Base-by-base conservation (phyloP, 2,888 invertebrate genomes). In the Steinernema carpocapsae region DNA sequence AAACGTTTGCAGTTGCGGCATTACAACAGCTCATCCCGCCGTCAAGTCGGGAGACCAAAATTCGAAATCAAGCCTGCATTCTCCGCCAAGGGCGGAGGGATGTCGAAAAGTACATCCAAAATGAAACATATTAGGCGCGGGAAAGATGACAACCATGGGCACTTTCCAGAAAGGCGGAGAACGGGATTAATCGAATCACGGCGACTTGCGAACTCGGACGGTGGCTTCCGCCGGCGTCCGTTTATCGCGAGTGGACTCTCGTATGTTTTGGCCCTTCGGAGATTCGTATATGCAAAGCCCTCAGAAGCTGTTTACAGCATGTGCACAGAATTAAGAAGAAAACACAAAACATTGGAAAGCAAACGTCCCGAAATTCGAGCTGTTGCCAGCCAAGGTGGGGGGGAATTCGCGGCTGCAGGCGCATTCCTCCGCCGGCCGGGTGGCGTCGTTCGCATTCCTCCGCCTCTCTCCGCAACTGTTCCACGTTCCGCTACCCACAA, bases 51-150 rank as follows among this genome's bases (percentile, higher is more conserved):
- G 48, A 48, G 48, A 14, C 26, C 22, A 14, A 26, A 26, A 22
- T 19, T 4, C 22, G 64, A 26, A 32, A 64, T 64, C 64, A 64
- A 32, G 29, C 12, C 64, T 29, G 64, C 64, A 17, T 32, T 32
- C 3, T 32, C 19, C 32, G 37, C 2, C 29, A 64, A 2, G 64
- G 32, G 29, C 22, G 32, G 14, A 26, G 29, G 7, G 12, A 64
- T 3, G 32, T 3, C 4, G 22, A 4, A 56, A 56, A 56, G 56
- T 56, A 56, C 56, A 56, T 56, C 26, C 24, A 22, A 56, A 56
- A 19, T 48, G 48, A 48, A 14, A 48, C 48, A 56, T 3, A 56
- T 56, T 56, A 56, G 56, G 22, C 56, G 56, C n/a, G 48, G 48
- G 48, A 56, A 17, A 26, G 26, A 3, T 56, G 56, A 56, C 56